phyloP scores from a whole-genome alignment of 92 coral and sea anemone genomes.

The Porites rus region DNA sequence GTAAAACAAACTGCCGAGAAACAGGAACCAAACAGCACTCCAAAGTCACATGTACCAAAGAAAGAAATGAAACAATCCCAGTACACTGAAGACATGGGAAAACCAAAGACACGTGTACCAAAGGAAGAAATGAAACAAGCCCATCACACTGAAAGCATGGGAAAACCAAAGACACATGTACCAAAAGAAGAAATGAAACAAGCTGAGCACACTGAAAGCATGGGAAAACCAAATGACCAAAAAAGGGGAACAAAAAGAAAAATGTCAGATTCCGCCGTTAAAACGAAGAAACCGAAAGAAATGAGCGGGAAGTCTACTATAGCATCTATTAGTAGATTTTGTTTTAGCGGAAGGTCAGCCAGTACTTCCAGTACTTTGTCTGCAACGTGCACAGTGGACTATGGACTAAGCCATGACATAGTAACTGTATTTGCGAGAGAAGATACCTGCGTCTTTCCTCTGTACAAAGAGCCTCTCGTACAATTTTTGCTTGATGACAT shows the following conservation, averaged over 20 bases:
- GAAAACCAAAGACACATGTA: neutral
- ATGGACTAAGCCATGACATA: neutral
- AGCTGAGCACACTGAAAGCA: neutral
- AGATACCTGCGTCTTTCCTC: conserved; percentile 50
- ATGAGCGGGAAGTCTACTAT: neutral
- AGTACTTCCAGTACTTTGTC: neutral
- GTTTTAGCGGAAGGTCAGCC: neutral
- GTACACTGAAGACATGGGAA: neutral
- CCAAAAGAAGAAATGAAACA: no score
- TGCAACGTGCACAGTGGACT: conserved; percentile 2
- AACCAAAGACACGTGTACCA: neutral
- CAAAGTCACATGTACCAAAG: neutral
- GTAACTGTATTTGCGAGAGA: conserved; percentile 16
- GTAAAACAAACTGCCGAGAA: no score
- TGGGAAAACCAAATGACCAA: neutral
- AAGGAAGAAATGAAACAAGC: no score
- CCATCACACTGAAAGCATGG: neutral
- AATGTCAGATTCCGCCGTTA: neutral
- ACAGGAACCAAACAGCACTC: no score
- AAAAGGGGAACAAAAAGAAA: conserved; percentile 2
- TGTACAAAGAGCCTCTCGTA: conserved; percentile 64
- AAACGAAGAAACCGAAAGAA: neutral
- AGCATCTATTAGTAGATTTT: neutral
- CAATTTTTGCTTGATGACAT: conserved; percentile 52
- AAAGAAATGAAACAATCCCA: no score